Evolutionary conservation across 2,113 vertebrate species (phyloP).

Genomic region (Mastomys coucha): DNA sequence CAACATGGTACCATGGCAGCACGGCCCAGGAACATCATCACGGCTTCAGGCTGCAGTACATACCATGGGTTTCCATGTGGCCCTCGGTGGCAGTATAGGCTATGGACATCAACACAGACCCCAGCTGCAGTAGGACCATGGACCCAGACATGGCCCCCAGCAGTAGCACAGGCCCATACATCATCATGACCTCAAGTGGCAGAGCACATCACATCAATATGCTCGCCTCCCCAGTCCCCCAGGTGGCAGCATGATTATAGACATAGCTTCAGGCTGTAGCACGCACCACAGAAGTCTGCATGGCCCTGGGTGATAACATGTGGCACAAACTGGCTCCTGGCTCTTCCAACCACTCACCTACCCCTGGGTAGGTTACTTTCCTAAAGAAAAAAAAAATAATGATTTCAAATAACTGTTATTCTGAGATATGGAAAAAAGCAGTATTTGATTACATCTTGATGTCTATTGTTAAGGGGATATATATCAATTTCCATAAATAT

Average conservation of each 20-base stretch:
- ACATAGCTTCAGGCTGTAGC: background rate
- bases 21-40: background rate
- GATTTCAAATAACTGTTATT: conserved; percentile 40
- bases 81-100: background rate
- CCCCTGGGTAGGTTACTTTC: background rate
- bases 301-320: background rate
- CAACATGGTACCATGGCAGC: background rate
- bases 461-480: background rate
- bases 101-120: background rate
- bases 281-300: background rate
- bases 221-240: background rate
- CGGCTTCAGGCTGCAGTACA: background rate
- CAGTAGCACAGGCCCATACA: background rate
- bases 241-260: background rate
- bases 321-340: background rate
- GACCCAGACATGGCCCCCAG: background rate
- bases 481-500: background rate
- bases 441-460: conserved; percentile 14
- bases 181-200: background rate
- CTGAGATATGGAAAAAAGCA: background rate
- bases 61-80: background rate
- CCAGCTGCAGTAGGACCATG: background rate
- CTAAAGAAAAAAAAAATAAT: conserved; percentile 40
- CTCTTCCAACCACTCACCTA: background rate
- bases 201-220: background rate